Conservation (phyloP, 2,888 invertebrate species). For the Acanthosepion pharaonis region DNA sequence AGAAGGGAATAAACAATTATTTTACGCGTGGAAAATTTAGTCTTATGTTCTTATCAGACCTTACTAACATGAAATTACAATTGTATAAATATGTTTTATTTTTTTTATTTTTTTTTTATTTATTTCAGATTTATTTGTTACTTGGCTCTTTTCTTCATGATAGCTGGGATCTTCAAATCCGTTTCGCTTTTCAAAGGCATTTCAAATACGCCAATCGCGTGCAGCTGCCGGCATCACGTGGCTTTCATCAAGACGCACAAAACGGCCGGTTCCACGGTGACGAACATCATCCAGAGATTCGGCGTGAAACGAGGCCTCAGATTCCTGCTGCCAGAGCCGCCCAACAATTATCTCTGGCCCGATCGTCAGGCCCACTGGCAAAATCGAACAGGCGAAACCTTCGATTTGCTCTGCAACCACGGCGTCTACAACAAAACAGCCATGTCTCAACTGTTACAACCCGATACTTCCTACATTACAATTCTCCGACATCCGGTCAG, state of each 20-base stretch:
- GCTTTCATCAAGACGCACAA: constrained; percentile 65
- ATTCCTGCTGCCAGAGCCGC: constrained; percentile 62
- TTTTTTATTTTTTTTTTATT: background rate
- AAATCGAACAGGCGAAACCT: background rate
- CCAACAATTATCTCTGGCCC: background rate
- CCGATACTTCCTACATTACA: constrained; percentile 57
- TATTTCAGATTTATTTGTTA: background rate
- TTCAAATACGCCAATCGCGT: background rate
- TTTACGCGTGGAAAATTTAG: too few species aligned
- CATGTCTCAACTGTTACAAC: constrained; percentile 35
- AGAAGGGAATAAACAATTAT: too few species aligned
- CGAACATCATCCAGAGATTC: constrained; percentile 64
- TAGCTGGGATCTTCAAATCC: background rate
- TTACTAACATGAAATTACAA: too few species aligned
- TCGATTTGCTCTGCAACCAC: constrained; percentile 59
- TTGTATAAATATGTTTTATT: too few species aligned
- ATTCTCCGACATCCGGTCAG: constrained; percentile 58
- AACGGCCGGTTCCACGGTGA: constrained; percentile 64
- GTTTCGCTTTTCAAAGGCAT: background rate
- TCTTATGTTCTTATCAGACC: too few species aligned
- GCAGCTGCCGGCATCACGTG: background rate
- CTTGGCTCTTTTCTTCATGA: background rate
- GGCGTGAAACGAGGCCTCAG: constrained; percentile 56
- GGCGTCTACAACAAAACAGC: constrained; percentile 59
- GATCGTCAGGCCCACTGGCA: background rate